phyloP scores from a whole-genome alignment of 2,797 vertebrate species.

The Brachyalestes nurse region DNA sequence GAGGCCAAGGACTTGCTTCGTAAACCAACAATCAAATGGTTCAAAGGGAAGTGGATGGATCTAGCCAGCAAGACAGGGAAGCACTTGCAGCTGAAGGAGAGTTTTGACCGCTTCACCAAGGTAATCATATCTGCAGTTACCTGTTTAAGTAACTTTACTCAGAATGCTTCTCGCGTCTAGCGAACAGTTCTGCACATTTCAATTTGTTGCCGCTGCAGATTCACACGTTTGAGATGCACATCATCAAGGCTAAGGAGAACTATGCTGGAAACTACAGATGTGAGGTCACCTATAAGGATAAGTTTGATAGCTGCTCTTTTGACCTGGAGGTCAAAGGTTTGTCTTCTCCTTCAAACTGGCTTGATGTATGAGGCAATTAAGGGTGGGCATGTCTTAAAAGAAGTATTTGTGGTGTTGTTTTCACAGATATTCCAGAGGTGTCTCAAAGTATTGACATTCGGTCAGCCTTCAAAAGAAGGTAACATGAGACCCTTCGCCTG shows the following conservation, averaged over 20 bases:
- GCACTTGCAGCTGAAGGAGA: slow-evolving; percentile 96
- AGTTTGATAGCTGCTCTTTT: slow-evolving; percentile 96
- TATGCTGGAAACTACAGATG: slow-evolving; percentile 96
- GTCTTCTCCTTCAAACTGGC: slow-evolving; percentile 52
- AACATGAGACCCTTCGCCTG: slow-evolving; percentile 68
- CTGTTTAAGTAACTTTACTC: not conserved
- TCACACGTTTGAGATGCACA: slow-evolving; percentile 98
- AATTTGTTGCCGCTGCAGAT: slow-evolving; percentile 72
- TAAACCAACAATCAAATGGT: slow-evolving; percentile 95
- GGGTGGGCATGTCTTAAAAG: not conserved
- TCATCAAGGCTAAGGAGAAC: slow-evolving; percentile 97
- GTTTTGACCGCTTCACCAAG: slow-evolving; percentile 91
- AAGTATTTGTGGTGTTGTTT: slow-evolving; percentile 51
- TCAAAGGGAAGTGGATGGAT: slow-evolving; percentile 99
- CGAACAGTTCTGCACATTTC: slow-evolving; percentile 1
- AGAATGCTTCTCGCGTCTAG: not conserved
- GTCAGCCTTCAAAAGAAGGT: slow-evolving; percentile 99
- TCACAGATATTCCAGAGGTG: slow-evolving; percentile 78
- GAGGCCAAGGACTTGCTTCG: slow-evolving; percentile 96
- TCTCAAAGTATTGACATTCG: slow-evolving; percentile 92
- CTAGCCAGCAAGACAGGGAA: slow-evolving; percentile 98
- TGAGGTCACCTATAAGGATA: slow-evolving; percentile 97
- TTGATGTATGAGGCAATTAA: not conserved
- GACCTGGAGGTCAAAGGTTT: slow-evolving; percentile 95
- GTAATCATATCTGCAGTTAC: slow-evolving; percentile 65